Base-by-base conservation (phyloP, 2,113 vertebrate genomes). In the Suricata suricatta region DNA sequence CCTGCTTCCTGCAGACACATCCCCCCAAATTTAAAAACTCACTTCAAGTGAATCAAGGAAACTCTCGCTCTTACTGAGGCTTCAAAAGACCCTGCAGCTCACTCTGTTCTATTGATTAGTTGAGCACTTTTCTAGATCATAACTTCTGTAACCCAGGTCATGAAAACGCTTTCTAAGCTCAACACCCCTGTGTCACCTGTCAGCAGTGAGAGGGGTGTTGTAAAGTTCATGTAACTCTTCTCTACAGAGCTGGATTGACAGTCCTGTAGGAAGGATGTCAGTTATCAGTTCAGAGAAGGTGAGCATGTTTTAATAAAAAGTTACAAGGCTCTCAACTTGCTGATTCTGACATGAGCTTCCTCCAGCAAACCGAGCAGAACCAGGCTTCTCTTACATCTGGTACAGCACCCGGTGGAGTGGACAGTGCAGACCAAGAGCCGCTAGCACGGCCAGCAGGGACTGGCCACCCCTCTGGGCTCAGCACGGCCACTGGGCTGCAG, bases 251-350 rank as follows among this genome's bases (percentile, higher is more conserved):
- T 96, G 29, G 33, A 93, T 64, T 97, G 97, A 94, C 97, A 96
- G 57, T 57, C 44, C 52, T 69, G 88, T 92, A 90, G 90, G 95
- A 97, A 95, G 92, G 84, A 90, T 96, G 98, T 96, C 94, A 96
- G 27, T 92, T 90, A 44, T 64, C 57, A 79, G 83, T 82, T 96
- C 83, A 93, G 94, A 88, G 63, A 84, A 79, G 54, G 54, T 74
- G 63, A 86, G 63, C 63, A 23, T 35, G 57, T 52, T 92, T 81
- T 90, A 86, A 68, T 11, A 87, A 74, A 92, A 88, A 93, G 47
- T 35, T 95, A 50, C 69, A 87, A 72, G 54, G 38, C 81, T 90
- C 81, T 97, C 64, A 90, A 12, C 82, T 35, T 41, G 25, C 44
- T 92, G 33, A n/a, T 79, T 64, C 31, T 63, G 25, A 96, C n/a